A percentile compares a stretch with the other conserved stretches of the same genome.
These are phyloP conservation scores for Sorex araneus DNA, from an alignment of 2,113 vertebrate genomes.

Conservation along the genomic window DNA sequence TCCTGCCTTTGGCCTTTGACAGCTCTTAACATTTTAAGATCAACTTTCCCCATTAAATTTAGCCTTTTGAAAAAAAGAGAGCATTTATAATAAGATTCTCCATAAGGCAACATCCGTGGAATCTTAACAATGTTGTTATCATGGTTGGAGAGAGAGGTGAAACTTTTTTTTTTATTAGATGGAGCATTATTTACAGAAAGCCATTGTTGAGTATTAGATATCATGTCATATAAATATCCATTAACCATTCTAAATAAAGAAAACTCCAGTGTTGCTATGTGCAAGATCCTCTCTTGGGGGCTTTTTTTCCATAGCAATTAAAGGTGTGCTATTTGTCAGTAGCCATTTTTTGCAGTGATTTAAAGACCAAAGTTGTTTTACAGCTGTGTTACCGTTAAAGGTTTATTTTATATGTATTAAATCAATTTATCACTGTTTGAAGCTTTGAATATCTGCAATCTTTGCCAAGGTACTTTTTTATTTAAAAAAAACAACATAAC, in stretches of 20 bases:
- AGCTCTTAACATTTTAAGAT: conserved; percentile 52
- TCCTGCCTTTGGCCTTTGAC: conserved; percentile 61
- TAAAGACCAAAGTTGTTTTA: conserved; percentile 90
- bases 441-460: conserved; percentile 88
- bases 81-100: conserved; percentile 53
- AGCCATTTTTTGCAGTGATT: conserved; percentile 85
- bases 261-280: conserved; percentile 74
- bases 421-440: conserved; percentile 85
- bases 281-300: conserved; percentile 72
- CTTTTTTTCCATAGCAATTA: conserved; percentile 75
- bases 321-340: conserved; percentile 80
- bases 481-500: conserved; percentile 87
- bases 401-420: conserved; percentile 82
- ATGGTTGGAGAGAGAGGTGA: conserved; percentile 57
- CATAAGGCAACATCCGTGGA: conserved; percentile 70
- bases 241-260: conserved; percentile 70
- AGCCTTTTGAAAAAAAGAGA: conserved; percentile 25
- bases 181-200: conserved; percentile 81
- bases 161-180: conserved; percentile 73
- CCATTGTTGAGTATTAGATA: conserved; percentile 77
- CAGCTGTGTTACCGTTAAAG: conserved; percentile 82
- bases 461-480: conserved; percentile 88
- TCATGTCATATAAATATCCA: conserved; percentile 74
- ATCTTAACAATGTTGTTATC: conserved; percentile 51
- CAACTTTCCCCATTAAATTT: conserved; percentile 55